phyloP scores from a whole-genome alignment of 2,888 invertebrate species.

The Bimastos eiseni region DNA sequence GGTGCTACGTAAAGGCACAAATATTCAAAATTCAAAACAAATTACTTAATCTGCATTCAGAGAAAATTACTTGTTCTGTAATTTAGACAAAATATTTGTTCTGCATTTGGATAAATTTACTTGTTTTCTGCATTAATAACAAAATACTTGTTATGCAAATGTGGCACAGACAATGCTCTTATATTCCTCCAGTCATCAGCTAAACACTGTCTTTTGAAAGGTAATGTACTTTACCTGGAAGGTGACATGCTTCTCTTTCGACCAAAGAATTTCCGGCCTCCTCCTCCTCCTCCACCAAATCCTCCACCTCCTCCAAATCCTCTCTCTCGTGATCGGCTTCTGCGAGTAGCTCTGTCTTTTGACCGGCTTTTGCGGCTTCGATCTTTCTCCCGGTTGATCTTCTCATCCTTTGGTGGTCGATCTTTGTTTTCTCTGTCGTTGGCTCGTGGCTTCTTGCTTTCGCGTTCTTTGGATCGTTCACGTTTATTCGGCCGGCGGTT shows the following conservation, averaged over 20 bases:
- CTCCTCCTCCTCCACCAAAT: not conserved
- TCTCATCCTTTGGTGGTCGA: not conserved
- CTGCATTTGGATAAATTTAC: too few species aligned
- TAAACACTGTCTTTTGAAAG: too few species aligned
- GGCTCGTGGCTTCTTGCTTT: not conserved
- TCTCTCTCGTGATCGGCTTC: not conserved
- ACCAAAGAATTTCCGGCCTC: not conserved
- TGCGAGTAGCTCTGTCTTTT: not conserved
- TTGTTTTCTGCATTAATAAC: too few species aligned
- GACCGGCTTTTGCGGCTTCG: not conserved
- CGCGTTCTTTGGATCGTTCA: slow-evolving; percentile 7
- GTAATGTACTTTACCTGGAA: not conserved
- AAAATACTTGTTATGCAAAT: too few species aligned
- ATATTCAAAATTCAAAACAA: not conserved
- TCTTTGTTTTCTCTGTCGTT: slow-evolving; percentile 16
- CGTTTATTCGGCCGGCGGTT: not conserved
- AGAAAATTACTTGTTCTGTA: too few species aligned
- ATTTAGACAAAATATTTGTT: too few species aligned
- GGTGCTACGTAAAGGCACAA: not conserved
- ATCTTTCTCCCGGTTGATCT: slow-evolving; percentile 5
- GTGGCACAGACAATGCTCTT: not conserved
- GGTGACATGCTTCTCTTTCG: slow-evolving; percentile 6
- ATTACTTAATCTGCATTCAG: too few species aligned
- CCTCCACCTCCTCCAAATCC: not conserved
- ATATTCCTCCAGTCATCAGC: not conserved